Base-by-base conservation (phyloP, 2,797 vertebrate genomes). In the Allobates femoralis region DNA sequence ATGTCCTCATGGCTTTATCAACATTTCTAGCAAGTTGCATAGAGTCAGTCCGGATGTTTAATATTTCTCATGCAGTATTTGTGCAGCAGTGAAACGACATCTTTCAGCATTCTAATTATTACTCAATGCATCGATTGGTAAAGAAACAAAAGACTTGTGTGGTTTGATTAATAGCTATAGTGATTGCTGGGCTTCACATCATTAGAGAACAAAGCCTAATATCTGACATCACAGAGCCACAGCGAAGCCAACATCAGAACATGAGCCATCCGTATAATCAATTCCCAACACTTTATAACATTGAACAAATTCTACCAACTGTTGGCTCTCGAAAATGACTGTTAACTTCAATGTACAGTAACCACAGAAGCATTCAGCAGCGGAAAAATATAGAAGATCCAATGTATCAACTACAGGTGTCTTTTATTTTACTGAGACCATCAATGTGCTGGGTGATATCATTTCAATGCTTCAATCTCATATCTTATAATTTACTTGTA, bases 21-120 rank as follows among this genome's bases (percentile, higher is more conserved):
- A 2, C 28, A 23, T 73, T 37, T 71, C 32, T 12, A n/a, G 0
- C 16, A 19, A 41, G 23, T 10, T 14, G 58, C 18, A 7, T 81
- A 28, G 41, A 51, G 41, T 81, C 26, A 53, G 51, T 28, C 46
- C 15, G 19, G 30, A 69, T 67, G 46, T 58, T 30, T 37, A 28
- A 83, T 84, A 67, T 85, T 73, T 85, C 77, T 84, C 66, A 79
- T 58, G 1, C 51, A 50, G 7, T 23, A 21, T 75, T 56, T 23
- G 23, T 41, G 62, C 73, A 81, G 74, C 85, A 86, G 73, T 77
- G 46, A 81, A 46, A 55, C 46, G 26, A 74, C 79, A 82, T 86
- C 79, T 81, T 75, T 86, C 85, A 86, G 37, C 85, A 76, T 81
- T 81, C 79, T 75, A 64, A 81, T 86, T 86, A 86, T 67, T 81